These are phyloP conservation scores for Agrochola lota DNA, from an alignment of 2,888 invertebrate species.

Conservation along the genomic window DNA sequence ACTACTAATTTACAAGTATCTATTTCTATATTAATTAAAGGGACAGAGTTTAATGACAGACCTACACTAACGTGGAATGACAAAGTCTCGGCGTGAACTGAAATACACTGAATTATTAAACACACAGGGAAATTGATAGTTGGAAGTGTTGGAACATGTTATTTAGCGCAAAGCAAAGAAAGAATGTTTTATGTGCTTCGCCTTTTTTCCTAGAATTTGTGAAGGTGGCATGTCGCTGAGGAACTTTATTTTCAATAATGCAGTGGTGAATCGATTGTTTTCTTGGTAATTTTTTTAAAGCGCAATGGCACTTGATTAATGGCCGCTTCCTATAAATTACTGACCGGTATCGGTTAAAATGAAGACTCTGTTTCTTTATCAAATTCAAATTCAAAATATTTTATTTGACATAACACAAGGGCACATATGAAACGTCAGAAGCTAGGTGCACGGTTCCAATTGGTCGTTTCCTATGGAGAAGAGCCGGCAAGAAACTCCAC, in stretches of 20 bases:
- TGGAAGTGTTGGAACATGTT: conserved; percentile 17
- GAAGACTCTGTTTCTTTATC: no score
- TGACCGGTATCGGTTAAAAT: no score
- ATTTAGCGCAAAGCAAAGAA: conserved; percentile 33
- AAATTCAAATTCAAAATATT: no score
- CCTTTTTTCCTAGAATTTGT: conserved; percentile 22
- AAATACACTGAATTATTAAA: conserved; percentile 50
- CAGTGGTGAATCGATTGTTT: background rate
- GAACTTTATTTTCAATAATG: background rate
- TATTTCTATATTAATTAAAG: conserved; percentile 5
- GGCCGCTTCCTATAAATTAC: no score
- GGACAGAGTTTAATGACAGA: conserved; percentile 34
- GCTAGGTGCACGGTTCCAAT: no score
- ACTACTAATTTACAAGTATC: conserved; percentile 16
- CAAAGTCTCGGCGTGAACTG: background rate
- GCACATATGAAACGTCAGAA: no score
- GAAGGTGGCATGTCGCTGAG: background rate
- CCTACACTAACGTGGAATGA: conserved; percentile 4
- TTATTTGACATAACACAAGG: no score
- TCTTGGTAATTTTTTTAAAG: background rate
- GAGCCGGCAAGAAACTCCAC: no score
- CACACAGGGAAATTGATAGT: conserved; percentile 28
- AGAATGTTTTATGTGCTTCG: conserved; percentile 27
- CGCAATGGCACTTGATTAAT: no score
- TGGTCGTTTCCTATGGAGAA: no score